Evolutionary conservation across 2,113 vertebrate species (phyloP), one percentile per base, ranked within the genome.

Genomic region (Brachionichthys hirsutus): DNA sequence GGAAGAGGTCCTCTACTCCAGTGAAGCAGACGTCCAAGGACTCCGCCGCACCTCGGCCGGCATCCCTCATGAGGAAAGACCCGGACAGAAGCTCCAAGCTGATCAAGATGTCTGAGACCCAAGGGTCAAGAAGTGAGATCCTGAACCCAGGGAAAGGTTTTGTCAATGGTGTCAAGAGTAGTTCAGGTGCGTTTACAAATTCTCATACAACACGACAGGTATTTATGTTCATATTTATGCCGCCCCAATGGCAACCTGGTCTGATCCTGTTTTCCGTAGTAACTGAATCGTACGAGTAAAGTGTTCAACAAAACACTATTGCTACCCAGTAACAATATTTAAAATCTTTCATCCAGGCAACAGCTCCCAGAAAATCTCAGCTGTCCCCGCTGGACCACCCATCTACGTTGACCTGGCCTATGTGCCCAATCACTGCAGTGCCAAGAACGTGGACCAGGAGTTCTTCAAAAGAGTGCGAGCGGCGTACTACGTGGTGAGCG

Each of bases 401-500:
- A 87, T 99, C 48, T 99, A 99, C 0, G 94, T 99, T 65, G 97
- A 99, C 84, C 91, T 99, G 79, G 97, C 97, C 24, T 99, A 99
- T 51, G 93, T 99, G 78, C 97, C 97, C 59, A 99, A 99, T 84
- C 97, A 99, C 34, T 98, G 97, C 91, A 99, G 95, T 43, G 95
- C 93, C 48, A 99, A 99, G 91, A 99, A 97, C 42, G 94, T 95
- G 2, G 97, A 98, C 64, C 93, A 92, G 8, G 97, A 99, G 67
- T 99, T 99, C 90, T 99, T 99, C 85, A 96, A 92, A 79, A 87
- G 94, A 15, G 92, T 99, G 40, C 93, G 97, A 38, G 94, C 97
- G 0, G 83, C 94, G 0, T 98, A 99, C 22, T 99, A 99, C 0
- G 97, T 99, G 22, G 93, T 97, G 74, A 99, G 95, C 61, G 97